Evolutionary conservation across 2,797 vertebrate species (phyloP), one percentile per base, ranked within the genome.

Genomic region (Simalia tracyae): DNA sequence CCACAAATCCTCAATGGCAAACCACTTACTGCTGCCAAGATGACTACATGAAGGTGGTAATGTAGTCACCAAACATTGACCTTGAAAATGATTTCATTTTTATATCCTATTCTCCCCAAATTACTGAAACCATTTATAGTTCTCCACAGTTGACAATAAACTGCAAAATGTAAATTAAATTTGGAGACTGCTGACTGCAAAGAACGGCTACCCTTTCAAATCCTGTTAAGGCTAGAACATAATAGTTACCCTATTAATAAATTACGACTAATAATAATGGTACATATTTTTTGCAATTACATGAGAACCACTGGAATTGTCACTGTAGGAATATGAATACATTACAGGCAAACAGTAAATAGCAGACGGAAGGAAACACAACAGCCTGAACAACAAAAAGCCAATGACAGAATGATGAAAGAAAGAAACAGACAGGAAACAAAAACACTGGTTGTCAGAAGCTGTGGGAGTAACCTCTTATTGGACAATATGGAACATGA

Each of bases 141-240:
- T 81, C 76, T 11, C 42, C 9, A 81, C 46, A 46, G 36, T 81
- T 81, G 76, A 42, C 42, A 81, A 81, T 81, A 46, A 81, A 46
- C 22, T 24, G 36, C 66, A 31, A 36, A 68, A 72, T 68, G 57
- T 31, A 60, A 89, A 59, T 76, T 89, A 89, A 31, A 72, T 59
- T 72, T 26, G 24, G 28, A 89, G 68, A 89, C n/a, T 89, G 5
- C 66, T 72, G 28, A 89, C 19, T 86, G 36, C 72, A 94, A 92
- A 68, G 0, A 84, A 19, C 76, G 92, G 64, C 57, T 68, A 57
- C 56, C 57, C 63, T 9, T 24, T 81, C 64, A n/a, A 81, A 46
- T 36, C 42, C 76, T 24, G 46, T 81, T 46, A 81, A 81, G 2
- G 76, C 68, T 72, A 36, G 31, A 72, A 7, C 42, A 81, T 81